Percentiles rank a stretch among this genome's conserved stretches.
Conservation (phyloP, 2,888 invertebrate species). For the Diarsia rubi region DNA sequence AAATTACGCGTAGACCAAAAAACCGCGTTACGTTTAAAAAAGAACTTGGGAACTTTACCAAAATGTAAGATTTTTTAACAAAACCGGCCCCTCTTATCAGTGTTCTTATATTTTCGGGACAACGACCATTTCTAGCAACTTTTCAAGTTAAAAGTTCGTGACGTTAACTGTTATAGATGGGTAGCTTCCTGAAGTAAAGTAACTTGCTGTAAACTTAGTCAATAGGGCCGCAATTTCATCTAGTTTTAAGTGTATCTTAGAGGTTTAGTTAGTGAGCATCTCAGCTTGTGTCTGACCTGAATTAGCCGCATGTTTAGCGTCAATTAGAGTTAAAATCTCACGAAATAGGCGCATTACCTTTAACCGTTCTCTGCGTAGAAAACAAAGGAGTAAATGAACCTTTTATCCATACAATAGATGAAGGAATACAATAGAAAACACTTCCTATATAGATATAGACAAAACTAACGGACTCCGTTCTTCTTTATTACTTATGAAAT, state of each 20-base stretch:
- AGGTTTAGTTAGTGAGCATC: slow-evolving; percentile 4
- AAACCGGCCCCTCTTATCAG: slow-evolving; percentile 19
- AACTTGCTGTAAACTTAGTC: slow-evolving; percentile 18
- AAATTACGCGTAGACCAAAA: slow-evolving; percentile 25
- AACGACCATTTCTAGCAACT: slow-evolving; percentile 12
- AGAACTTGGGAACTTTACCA: not conserved
- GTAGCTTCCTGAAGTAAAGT: slow-evolving; percentile 20
- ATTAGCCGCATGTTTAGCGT: slow-evolving; percentile 26
- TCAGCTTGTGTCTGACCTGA: not conserved
- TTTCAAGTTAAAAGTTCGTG: slow-evolving; percentile 28
- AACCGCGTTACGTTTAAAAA: not conserved
- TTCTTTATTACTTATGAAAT: slow-evolving; percentile 32
- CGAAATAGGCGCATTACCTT: slow-evolving; percentile 10
- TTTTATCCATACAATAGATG: not conserved
- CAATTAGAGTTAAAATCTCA: slow-evolving; percentile 23
- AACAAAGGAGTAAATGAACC: slow-evolving; percentile 14
- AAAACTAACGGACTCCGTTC: slow-evolving; percentile 24
- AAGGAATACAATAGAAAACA: slow-evolving; percentile 23
- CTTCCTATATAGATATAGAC: not conserved
- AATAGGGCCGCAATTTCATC: not conserved
- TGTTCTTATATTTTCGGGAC: slow-evolving; percentile 8
- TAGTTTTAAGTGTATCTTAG: slow-evolving; percentile 4
- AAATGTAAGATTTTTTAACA: slow-evolving; percentile 1
- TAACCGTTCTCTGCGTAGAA: not conserved
- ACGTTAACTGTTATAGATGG: slow-evolving; percentile 18